Base-by-base conservation (phyloP, 2,113 vertebrate genomes). In the Orthonyx spaldingii region DNA sequence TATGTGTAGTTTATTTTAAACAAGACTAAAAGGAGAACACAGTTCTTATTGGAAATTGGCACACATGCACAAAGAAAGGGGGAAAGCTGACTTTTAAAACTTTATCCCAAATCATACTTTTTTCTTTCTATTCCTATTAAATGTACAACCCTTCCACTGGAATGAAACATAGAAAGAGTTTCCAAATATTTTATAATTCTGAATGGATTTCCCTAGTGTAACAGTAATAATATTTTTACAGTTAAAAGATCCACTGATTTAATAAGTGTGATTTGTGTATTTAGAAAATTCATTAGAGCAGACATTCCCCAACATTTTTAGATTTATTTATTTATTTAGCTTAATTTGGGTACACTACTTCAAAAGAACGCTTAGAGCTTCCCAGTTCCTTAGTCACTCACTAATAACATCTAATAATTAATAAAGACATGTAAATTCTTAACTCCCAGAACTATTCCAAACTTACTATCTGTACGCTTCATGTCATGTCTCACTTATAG, bases 401-500 rank as follows among this genome's bases (percentile, higher is more conserved):
- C 97, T 97, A 97, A 97, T 97, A 97, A 97, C 97, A 93, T 97
- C 96, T 96, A 97, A 97, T 97, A 97, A 97, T 97, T 97, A 97
- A 97, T 97, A 97, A 97, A 96, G 97, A 97, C 97, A 97, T 97
- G 97, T 94, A 97, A 97, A 97, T 97, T 95, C 95, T 97, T 97
- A 97, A 97, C 97, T 97, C 97, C 97, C 97, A 97, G 97, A 97
- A 97, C 97, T 96, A 96, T 96, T 97, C 93, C 96, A 95, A 97
- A 97, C 92, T 96, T 97, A 94, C 96, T 97, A 96, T 96, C 97
- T 96, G 94, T 94, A 94, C 2, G 87, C 95, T 96, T 96, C 93
- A 57, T 97, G 96, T 96, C 94, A 93, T 95, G 96, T 97, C 96
- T 97, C 96, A 95, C 94, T 97, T 96, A 97, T 60, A 89, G 96